Conservation (phyloP, 2,797 vertebrate genomes). For the Dipus sagitta region DNA sequence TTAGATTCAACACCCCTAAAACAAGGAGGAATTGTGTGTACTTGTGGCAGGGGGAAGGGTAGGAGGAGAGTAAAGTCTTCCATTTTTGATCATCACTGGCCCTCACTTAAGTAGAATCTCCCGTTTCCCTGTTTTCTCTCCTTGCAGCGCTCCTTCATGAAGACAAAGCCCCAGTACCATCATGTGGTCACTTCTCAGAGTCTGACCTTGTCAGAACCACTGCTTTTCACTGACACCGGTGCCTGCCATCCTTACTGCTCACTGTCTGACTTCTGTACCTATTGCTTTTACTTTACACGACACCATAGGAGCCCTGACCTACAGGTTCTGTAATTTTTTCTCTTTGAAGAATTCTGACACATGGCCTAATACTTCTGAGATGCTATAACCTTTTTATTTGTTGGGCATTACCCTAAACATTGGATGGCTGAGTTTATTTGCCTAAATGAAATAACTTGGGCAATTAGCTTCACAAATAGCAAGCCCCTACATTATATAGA, state of each 20-base stretch:
- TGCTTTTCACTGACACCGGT: background rate
- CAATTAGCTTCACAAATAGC: conserved; percentile 18
- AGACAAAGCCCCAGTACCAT: background rate
- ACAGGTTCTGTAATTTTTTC: conserved; percentile 32
- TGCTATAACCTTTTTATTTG: conserved; percentile 1
- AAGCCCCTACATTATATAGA: background rate
- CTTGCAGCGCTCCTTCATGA: background rate
- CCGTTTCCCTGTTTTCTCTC: background rate
- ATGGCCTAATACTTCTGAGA: background rate
- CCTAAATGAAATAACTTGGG: background rate
- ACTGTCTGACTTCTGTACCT: conserved; percentile 8
- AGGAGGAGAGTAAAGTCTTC: background rate
- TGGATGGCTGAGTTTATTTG: background rate
- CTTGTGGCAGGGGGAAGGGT: accelerated
- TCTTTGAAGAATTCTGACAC: conserved; percentile 58
- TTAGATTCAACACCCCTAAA: background rate
- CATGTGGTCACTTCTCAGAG: background rate
- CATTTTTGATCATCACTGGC: background rate
- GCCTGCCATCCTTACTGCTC: background rate
- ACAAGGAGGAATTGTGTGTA: background rate
- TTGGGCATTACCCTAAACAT: background rate
- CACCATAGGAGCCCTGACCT: background rate
- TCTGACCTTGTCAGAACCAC: background rate
- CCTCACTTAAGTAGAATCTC: background rate
- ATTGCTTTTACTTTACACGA: conserved; percentile 21